phyloP scores from a whole-genome alignment of 2,888 invertebrate genomes.

The Tridacna gigas region DNA sequence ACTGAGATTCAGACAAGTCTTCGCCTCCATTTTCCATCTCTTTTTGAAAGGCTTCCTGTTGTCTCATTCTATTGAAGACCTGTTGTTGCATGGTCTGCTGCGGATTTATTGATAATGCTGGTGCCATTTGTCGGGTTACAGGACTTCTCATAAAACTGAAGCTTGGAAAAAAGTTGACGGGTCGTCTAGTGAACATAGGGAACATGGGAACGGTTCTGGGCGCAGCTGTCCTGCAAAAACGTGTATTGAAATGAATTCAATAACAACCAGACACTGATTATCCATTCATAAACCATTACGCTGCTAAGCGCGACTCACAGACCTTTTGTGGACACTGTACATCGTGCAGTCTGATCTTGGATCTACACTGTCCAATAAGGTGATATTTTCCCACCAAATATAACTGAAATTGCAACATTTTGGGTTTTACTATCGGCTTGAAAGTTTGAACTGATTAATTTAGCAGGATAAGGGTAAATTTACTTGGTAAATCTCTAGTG shows the following conservation, averaged over 20 bases:
- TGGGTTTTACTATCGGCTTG: no score
- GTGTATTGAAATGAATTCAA: not conserved
- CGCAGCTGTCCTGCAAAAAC: constrained; percentile 3
- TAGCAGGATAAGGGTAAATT: no score
- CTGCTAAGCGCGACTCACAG: no score
- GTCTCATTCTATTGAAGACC: constrained; percentile 5
- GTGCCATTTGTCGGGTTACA: constrained; percentile 3
- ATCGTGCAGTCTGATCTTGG: no score
- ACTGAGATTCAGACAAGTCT: not conserved
- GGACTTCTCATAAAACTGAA: constrained; percentile 10
- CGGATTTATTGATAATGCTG: not conserved
- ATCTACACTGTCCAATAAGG: no score
- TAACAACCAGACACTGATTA: not conserved
- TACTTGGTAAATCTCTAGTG: no score
- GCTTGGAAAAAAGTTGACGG: not conserved
- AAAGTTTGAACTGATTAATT: no score
- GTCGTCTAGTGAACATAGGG: not conserved
- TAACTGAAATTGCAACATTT: no score
- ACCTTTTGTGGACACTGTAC: no score
- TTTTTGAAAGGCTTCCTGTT: not conserved
- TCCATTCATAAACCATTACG: not conserved
- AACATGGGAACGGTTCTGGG: constrained; percentile 5
- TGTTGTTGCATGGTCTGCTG: constrained; percentile 29
- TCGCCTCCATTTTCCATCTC: constrained; percentile 24
- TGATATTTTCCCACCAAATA: no score